These are phyloP conservation scores for Asteroscopus sphinx DNA, from an alignment of 2,888 invertebrate genomes.

Conservation along the genomic window DNA sequence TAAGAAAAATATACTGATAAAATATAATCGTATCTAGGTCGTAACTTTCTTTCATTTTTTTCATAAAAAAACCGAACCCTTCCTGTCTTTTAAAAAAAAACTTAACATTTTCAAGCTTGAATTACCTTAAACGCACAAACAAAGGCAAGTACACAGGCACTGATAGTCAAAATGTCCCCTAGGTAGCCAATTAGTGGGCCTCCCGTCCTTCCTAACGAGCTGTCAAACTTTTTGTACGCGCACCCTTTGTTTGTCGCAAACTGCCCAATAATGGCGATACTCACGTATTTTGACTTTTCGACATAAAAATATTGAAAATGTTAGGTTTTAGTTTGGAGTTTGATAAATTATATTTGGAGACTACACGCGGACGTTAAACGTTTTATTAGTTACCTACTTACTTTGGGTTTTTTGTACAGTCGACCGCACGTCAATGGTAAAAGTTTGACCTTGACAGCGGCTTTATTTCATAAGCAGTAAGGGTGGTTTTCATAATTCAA, in stretches of 20 bases:
- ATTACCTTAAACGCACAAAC: conserved; percentile 52
- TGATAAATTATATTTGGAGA: neutral
- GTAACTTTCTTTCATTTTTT: too few relatives aligned
- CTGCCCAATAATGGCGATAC: conserved; percentile 55
- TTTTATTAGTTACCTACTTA: too few relatives aligned
- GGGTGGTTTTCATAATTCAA: too few relatives aligned
- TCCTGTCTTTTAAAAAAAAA: conserved; percentile 28
- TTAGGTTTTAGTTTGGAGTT: conserved; percentile 3
- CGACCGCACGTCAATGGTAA: too few relatives aligned
- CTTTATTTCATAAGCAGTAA: too few relatives aligned
- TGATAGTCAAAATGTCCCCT: conserved; percentile 65
- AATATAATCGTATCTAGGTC: too few relatives aligned
- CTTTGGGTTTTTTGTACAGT: too few relatives aligned
- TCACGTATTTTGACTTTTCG: conserved; percentile 38
- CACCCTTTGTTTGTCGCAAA: conserved; percentile 72
- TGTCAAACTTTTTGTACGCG: conserved; percentile 82
- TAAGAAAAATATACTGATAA: too few relatives aligned
- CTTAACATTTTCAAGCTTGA: conserved; percentile 34
- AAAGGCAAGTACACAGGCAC: conserved; percentile 41
- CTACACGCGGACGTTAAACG: neutral
- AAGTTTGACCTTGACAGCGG: too few relatives aligned
- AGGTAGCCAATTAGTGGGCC: conserved; percentile 81
- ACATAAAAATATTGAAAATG: conserved; percentile 32
- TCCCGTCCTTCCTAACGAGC: conserved; percentile 75
- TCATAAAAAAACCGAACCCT: conserved; percentile 13